phyloP scores from a whole-genome alignment of 1,140 invertebrate genomes.

The Pogonognathellus flavescens region DNA sequence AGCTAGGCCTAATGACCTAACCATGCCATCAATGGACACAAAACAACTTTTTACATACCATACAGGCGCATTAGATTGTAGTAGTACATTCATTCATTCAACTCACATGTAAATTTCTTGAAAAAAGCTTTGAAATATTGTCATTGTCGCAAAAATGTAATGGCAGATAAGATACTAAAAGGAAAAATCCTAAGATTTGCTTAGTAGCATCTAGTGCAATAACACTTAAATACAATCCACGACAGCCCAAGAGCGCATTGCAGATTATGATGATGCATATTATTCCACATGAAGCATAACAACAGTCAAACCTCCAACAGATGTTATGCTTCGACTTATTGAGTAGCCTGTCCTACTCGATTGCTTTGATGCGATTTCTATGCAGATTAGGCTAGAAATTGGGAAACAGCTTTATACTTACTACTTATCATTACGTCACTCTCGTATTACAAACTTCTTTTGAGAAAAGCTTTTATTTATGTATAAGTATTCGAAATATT shows the following conservation, averaged over 20 bases:
- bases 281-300: neutral
- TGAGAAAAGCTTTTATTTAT: neutral
- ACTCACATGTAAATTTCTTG: constrained; percentile 53
- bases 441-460: neutral
- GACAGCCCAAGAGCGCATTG: neutral
- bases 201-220: constrained; percentile 1
- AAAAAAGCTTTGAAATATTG: constrained; percentile 55
- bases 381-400: constrained; percentile 30
- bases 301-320: neutral
- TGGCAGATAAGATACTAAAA: constrained; percentile 2
- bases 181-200: neutral
- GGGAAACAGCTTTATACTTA: constrained; percentile 22
- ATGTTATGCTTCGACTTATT: constrained; percentile 23
- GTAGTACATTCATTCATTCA: constrained; percentile 54
- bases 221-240: neutral
- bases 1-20: neutral
- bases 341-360: constrained; percentile 36
- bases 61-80: neutral
- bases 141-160: constrained; percentile 35
- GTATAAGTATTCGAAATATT: no score
- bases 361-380: constrained; percentile 46
- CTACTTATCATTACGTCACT: constrained; percentile 22
- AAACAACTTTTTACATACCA: constrained; percentile 4
- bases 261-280: no score
- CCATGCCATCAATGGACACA: neutral